These are phyloP conservation scores for Cyclina sinensis DNA, from an alignment of 1,140 invertebrate species.

Conservation along the genomic window DNA sequence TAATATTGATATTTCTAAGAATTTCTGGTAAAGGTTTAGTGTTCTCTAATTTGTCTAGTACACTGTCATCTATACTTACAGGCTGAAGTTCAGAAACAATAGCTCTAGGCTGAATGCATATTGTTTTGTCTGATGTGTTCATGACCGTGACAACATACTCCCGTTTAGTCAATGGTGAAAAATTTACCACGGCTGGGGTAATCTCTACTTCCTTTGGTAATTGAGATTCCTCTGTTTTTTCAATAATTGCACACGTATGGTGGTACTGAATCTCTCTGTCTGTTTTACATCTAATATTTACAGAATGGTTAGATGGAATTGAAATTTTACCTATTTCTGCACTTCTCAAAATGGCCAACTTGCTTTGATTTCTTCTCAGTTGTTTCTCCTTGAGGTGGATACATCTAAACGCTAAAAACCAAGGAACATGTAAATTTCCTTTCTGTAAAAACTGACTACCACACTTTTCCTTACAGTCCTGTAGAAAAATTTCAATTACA, in stretches of 20 bases:
- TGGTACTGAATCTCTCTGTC: too few species aligned
- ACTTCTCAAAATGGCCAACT: too few species aligned
- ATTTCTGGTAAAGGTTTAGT: background rate
- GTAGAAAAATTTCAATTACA: too few species aligned
- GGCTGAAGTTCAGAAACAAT: constrained; percentile 43
- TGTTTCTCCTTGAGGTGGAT: too few species aligned
- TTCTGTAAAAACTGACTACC: too few species aligned
- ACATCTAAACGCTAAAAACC: too few species aligned
- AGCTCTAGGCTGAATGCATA: constrained; percentile 19
- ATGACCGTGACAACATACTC: background rate
- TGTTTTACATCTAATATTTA: too few species aligned
- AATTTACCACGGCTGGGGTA: constrained; percentile 1
- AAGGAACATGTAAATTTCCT: too few species aligned
- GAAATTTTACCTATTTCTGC: too few species aligned
- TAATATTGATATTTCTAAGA: background rate
- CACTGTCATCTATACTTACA: constrained; percentile 1
- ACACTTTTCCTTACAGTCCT: too few species aligned
- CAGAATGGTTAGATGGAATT: too few species aligned
- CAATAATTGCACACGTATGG: background rate
- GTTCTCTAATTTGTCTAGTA: constrained; percentile 4
- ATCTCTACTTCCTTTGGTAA: constrained; percentile 26
- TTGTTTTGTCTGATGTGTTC: background rate
- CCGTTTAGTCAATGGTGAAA: background rate
- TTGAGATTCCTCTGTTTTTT: background rate
- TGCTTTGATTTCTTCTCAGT: too few species aligned